Conservation (phyloP, 1,140 invertebrate species). For the Megalopta genalis region DNA sequence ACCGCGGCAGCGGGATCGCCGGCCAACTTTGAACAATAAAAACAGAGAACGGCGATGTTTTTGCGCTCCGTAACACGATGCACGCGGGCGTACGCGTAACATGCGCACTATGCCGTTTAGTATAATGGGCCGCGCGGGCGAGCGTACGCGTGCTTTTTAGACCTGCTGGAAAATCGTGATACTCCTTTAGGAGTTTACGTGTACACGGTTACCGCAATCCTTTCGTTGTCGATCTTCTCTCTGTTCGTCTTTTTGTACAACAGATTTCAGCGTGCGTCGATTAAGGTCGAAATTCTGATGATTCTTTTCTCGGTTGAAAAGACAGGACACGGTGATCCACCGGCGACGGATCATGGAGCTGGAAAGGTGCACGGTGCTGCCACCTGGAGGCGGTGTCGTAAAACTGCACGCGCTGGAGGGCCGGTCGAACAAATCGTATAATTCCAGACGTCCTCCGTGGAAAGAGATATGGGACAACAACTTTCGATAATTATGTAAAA, state of each 20-base stretch:
- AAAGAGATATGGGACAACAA: background rate
- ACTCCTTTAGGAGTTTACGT: background rate
- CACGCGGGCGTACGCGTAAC: conserved; percentile 3
- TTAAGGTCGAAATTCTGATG: background rate
- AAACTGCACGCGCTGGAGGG: background rate
- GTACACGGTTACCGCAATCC: background rate
- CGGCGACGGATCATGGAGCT: background rate
- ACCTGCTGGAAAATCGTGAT: background rate
- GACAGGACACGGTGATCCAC: background rate
- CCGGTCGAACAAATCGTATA: background rate
- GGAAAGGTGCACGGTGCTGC: conserved; percentile 18
- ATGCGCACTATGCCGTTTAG: background rate
- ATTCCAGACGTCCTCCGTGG: too few species aligned
- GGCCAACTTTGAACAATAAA: conserved; percentile 31
- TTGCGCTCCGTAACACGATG: conserved; percentile 11
- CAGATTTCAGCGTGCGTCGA: too few species aligned
- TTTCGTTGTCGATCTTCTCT: background rate
- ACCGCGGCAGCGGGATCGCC: background rate
- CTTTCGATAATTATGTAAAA: too few species aligned
- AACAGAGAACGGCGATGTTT: background rate
- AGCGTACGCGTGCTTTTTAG: background rate
- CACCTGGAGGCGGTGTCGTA: background rate
- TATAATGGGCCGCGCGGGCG: background rate
- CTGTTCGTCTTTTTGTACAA: background rate
- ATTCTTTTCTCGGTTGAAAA: background rate